Percentiles rank a stretch among this genome's conserved stretches.
Evolutionary conservation across 2,113 vertebrate genomes (phyloP).

Genomic region (Mormyrus lacerda): DNA sequence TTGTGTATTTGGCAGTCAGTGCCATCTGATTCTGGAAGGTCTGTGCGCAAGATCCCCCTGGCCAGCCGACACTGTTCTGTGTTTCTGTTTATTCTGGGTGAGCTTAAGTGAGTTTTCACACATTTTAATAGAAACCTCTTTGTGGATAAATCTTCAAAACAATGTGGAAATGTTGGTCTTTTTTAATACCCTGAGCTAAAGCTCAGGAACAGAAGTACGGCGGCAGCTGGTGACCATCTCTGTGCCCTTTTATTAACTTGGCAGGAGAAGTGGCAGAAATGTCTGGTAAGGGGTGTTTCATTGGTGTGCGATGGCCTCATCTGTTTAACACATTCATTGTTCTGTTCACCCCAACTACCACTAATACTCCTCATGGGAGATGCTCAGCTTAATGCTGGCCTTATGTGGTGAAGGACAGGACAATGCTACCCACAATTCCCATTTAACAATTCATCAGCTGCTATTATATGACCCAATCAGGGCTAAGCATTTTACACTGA

Average conservation of each 20-base stretch:
- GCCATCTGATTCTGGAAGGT: neutral
- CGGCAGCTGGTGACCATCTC: neutral
- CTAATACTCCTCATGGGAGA: neutral
- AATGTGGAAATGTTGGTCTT: neutral
- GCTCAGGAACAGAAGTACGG: neutral
- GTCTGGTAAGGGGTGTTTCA: neutral
- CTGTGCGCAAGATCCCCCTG: neutral
- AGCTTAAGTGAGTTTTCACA: neutral
- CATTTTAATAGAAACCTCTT: neutral
- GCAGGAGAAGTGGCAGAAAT: neutral
- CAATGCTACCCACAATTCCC: neutral
- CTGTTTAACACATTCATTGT: neutral
- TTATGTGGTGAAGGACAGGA: neutral
- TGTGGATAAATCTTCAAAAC: too few species aligned
- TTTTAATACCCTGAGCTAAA: neutral
- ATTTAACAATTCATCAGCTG: neutral
- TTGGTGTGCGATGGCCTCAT: neutral
- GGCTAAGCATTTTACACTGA: neutral
- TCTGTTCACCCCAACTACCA: neutral
- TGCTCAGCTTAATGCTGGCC: neutral
- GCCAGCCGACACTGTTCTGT: neutral
- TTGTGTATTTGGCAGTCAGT: neutral
- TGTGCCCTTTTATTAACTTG: neutral
- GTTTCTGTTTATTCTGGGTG: neutral
- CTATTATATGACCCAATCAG: neutral